These are phyloP conservation scores for Halocynthia aurantium DNA, from an alignment of 23 tunicate species.

Conservation along the genomic window DNA sequence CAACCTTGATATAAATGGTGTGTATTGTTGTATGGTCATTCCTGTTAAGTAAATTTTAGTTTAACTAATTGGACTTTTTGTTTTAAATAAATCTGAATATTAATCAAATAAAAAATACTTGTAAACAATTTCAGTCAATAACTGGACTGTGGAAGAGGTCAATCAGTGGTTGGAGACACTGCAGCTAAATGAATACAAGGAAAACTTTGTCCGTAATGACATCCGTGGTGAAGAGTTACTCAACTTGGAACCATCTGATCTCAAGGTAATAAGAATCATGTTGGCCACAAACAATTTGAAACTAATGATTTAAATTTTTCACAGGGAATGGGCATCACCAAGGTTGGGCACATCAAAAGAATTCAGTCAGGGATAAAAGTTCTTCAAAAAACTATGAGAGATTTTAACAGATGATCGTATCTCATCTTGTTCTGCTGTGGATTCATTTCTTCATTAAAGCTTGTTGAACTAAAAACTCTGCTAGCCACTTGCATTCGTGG, in stretches of 20 bases:
- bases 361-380: slow-evolving; percentile 37
- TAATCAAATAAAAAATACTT: background rate
- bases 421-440: too few relatives aligned
- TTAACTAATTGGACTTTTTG: too few relatives aligned
- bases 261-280: slow-evolving; percentile 21
- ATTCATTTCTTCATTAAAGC: too few relatives aligned
- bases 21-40: background rate
- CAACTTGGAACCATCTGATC: slow-evolving; percentile 24
- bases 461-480: too few relatives aligned
- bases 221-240: slow-evolving; percentile 46
- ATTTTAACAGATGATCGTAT: background rate
- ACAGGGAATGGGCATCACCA: slow-evolving; percentile 35
- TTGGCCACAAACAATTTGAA: too few relatives aligned
- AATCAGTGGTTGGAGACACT: slow-evolving; percentile 47
- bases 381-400: slow-evolving; percentile 31
- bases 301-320: too few relatives aligned
- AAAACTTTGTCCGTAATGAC: slow-evolving; percentile 28
- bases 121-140: slow-evolving; percentile 22
- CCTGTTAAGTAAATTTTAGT: too few relatives aligned
- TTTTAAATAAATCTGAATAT: too few relatives aligned
- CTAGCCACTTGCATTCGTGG: too few relatives aligned
- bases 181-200: slow-evolving; percentile 35
- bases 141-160: slow-evolving; percentile 46
- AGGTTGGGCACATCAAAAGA: slow-evolving; percentile 43
- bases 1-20: slow-evolving; percentile 21